A percentile compares a stretch with the other conserved stretches of the same genome.
phyloP scores from a whole-genome alignment of 2,113 vertebrate genomes.

The Excalfactoria chinensis region DNA sequence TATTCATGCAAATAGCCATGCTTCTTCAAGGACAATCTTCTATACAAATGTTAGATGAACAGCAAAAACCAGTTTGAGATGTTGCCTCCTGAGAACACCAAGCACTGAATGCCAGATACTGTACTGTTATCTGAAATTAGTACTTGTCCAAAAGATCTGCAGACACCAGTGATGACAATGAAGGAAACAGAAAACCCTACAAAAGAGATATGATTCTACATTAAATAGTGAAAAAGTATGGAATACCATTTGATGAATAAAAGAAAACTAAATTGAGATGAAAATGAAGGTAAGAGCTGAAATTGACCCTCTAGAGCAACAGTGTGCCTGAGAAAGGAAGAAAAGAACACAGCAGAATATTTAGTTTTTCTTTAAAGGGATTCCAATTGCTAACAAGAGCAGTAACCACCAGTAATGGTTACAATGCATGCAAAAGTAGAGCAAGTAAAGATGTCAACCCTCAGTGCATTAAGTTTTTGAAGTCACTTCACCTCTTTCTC shows the following conservation, averaged over 20 bases:
- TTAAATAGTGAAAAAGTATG: background rate
- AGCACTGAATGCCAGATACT: background rate
- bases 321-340: background rate
- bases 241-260: background rate
- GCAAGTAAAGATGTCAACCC: background rate
- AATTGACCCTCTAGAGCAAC: background rate
- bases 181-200: background rate
- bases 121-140: background rate
- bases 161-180: rapidly evolving
- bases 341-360: background rate
- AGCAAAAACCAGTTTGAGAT: background rate
- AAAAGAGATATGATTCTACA: background rate
- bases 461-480: background rate
- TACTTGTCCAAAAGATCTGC: background rate
- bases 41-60: background rate
- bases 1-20: background rate
- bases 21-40: background rate
- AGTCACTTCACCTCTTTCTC: background rate
- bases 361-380: background rate
- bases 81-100: rapidly evolving
- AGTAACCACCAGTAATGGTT: background rate
- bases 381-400: background rate
- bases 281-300: background rate
- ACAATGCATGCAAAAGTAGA: background rate
- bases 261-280: background rate